Base-by-base conservation (phyloP, 1,140 invertebrate genomes). In the Drosophila triauraria region DNA sequence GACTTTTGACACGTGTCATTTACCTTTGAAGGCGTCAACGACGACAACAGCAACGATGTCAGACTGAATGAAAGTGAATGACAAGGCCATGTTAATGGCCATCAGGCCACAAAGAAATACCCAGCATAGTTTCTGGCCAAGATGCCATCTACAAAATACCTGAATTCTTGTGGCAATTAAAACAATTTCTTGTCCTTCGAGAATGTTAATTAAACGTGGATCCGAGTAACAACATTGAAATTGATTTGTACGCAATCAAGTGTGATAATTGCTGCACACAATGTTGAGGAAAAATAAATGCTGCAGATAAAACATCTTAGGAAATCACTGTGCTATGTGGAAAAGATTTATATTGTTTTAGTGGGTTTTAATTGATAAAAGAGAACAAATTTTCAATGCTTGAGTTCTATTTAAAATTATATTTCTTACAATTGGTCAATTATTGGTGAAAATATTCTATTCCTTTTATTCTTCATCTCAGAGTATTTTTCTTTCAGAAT, bases 1-100 rank as follows among this genome's bases (percentile, higher is more conserved):
- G 75, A 75, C 84, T 81, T 88, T 75, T 81, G 84, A 88, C 85
- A 84, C 83, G 79, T 82, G 83, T 82, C 83, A 74, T 70, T 83
- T 80, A 62, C 47, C 72, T 60, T 56, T 56, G 62, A 69, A 78
- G 61, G 72, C 62, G 67, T 56, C 51, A 51, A 60, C 58, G 56
- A 53, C 46, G 58, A 62, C 62, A 77, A 56, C 59, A 53, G 40
- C 25, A 59, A 42, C 32, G 46, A 53, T 71, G 70, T 48, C 40
- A 69, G 65, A 58, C 65, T 69, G 75, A 79, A 63, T 53, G 50
- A 56, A 30, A 67, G 76, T 82, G 72, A 77, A 43, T 61, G 79
- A 82, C 62, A 77, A 70, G 74, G 71, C 48, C 59, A 70, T 35
- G 60, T 78, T 78, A 85, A 84, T 84, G 65, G 75, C 54, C 43